These are phyloP conservation scores for Hippopotamus amphibius DNA, from an alignment of 2,113 vertebrate genomes.

Conservation along the genomic window DNA sequence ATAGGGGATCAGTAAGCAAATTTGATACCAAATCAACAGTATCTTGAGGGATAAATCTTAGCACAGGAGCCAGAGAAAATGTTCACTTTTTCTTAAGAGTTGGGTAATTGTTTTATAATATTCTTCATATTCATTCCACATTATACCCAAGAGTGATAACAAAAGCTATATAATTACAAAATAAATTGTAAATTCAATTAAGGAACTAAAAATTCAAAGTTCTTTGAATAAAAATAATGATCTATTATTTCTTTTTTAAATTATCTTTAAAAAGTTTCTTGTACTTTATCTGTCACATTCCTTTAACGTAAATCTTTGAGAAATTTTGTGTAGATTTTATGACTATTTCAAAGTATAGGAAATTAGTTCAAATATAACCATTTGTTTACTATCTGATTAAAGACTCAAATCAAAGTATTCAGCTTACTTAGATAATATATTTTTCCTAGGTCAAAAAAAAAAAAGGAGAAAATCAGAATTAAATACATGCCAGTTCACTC, in stretches of 20 bases:
- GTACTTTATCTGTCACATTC: neutral
- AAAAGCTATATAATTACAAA: neutral
- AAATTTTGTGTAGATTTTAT: neutral
- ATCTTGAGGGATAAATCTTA: neutral
- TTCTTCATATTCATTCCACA: neutral
- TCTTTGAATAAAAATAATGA: conserved; percentile 8
- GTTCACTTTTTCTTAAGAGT: neutral
- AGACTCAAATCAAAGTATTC: neutral
- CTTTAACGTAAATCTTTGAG: neutral
- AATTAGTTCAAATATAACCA: neutral
- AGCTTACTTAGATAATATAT: neutral
- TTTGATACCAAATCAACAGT: neutral
- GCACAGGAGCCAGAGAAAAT: neutral
- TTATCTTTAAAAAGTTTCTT: neutral
- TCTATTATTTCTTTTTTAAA: neutral
- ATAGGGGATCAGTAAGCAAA: neutral
- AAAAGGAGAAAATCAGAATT: neutral
- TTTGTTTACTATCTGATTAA: neutral
- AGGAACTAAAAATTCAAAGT: neutral
- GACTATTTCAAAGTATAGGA: neutral
- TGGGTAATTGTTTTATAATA: neutral
- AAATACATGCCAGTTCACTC: conserved; percentile 69
- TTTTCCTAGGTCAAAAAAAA: neutral
- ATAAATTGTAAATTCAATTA: neutral
- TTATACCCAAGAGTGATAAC: neutral